Base-by-base conservation (phyloP, 2,113 vertebrate species). In the Triplophysa rosa region DNA sequence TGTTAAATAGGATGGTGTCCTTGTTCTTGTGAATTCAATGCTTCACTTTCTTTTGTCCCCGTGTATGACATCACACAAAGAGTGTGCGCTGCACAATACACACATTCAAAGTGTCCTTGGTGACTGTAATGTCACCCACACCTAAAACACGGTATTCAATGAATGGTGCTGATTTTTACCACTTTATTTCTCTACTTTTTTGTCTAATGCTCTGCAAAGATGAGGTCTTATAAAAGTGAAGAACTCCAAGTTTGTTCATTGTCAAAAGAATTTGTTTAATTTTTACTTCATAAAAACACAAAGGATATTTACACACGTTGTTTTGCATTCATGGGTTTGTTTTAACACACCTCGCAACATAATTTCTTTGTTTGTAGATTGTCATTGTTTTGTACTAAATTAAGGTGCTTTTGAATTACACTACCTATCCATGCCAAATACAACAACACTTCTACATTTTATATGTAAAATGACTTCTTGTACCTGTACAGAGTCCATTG, bases 121-220 rank as follows among this genome's bases (percentile, higher is more conserved):
- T 82, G 83, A 86, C 74, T 54, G 66, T 29, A 75, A 16, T 45
- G 49, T 83, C 85, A 80, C 45, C 84, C 84, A 72, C 81, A 71
- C 67, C 72, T 72, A 83, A 76, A 82, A 84, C 70, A 83, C 74
- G 64, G 56, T 61, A 73, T 58, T 81, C 52, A 85, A 73, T 68
- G 67, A 77, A 87, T 33, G 85, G 84, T 89, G 87, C 86, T 88
- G 80, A 69, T 83, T 85, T 84, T 84, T 85, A 79, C 64, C 61
- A 64, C 42, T 77, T 45, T 0, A 77, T 75, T 70, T 77, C 58
- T 66, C 0, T 0, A 74, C 84, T 86, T 77, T 47, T 40, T 37
- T 17, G 17, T 62, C 71, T 29, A 10, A n/a, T 29, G 45, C 16
- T 74, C 21, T 45, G 40, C 37, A 17, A 14, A 23, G 13, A 24